These are phyloP conservation scores for Azorinus chamasolen DNA, from an alignment of 2,888 invertebrate species.

Conservation along the genomic window DNA sequence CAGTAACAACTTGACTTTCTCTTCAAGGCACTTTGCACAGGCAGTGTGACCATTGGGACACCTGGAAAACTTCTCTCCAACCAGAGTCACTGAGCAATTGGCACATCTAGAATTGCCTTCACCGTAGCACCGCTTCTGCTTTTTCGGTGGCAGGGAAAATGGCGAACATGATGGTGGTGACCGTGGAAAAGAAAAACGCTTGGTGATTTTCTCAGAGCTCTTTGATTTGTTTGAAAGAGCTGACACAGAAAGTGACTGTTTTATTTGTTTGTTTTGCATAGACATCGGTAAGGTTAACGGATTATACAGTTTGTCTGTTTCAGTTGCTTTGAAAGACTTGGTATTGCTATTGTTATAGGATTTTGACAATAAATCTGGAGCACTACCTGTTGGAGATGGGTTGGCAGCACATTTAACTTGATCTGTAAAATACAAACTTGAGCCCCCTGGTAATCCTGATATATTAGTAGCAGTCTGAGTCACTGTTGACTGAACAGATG, in stretches of 20 bases:
- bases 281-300: constrained; percentile 50
- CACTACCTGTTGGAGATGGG: background rate
- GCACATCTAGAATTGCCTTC: constrained; percentile 54
- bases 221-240: background rate
- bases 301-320: constrained; percentile 32
- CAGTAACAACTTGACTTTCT: constrained; percentile 79
- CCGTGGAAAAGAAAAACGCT: too few relatives aligned
- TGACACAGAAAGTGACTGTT: constrained; percentile 16
- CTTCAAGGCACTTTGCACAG: constrained; percentile 79
- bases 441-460: constrained; percentile 46
- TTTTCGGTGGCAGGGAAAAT: constrained; percentile 69
- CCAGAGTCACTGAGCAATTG: constrained; percentile 59
- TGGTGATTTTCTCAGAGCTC: too few relatives aligned
- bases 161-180: too few relatives aligned
- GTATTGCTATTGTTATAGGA: too few relatives aligned
- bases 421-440: constrained; percentile 9
- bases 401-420: background rate
- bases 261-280: constrained; percentile 35
- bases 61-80: constrained; percentile 68
- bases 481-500: constrained; percentile 6
- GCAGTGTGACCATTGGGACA: constrained; percentile 79
- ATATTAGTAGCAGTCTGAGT: constrained; percentile 20
- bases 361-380: too few relatives aligned
- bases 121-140: constrained; percentile 68
- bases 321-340: too few relatives aligned